Evolutionary conservation across 2,113 vertebrate species (phyloP).

Genomic region (Leucoraja erinaceus): DNA sequence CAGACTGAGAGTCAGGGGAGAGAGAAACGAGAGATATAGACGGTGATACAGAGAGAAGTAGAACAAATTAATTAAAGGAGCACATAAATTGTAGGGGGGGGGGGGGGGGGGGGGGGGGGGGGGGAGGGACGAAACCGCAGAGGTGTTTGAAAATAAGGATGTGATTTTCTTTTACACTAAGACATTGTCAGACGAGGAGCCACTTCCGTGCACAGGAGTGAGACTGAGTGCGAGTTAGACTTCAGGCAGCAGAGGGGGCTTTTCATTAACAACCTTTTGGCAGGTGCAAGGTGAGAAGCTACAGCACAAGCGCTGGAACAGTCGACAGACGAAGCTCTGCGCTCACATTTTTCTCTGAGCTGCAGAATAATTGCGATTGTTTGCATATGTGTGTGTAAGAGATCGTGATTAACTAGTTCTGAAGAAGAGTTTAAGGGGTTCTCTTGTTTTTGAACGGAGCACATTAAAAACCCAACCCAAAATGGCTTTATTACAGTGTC

Average conservation of each 20-base stretch:
- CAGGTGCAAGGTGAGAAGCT: neutral
- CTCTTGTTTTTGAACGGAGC: neutral
- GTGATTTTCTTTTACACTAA: neutral
- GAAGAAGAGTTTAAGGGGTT: neutral
- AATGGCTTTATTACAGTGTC: too few species aligned
- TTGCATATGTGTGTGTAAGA: neutral
- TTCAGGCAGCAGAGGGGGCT: neutral
- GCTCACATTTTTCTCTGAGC: neutral
- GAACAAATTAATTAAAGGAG: neutral
- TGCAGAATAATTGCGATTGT: neutral
- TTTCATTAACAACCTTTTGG: neutral
- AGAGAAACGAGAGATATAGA: too few species aligned
- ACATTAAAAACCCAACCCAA: too few species aligned
- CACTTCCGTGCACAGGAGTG: neutral
- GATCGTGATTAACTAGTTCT: neutral
- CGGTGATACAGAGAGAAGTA: too few species aligned
- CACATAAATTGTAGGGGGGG: neutral
- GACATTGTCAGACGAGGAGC: neutral
- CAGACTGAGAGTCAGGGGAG: too few species aligned
- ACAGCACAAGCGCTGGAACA: neutral
- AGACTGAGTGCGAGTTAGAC: neutral
- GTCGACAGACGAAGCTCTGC: neutral
- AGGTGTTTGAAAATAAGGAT: constrained; percentile 7
- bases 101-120: neutral
- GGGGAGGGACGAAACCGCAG: neutral